Base-by-base conservation (phyloP, 2,113 vertebrate species). In the Abramis brama region DNA sequence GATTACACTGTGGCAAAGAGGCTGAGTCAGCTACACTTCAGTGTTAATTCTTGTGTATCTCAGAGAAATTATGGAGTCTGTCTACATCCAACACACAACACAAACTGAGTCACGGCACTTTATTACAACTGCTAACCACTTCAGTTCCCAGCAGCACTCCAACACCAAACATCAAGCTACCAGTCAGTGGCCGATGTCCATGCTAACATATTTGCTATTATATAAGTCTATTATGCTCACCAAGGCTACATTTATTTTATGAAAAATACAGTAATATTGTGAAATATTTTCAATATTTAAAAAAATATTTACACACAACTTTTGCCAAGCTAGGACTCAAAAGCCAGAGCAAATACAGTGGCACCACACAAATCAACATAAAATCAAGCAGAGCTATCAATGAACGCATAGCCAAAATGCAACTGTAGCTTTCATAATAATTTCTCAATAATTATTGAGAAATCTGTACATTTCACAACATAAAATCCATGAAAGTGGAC, bases 401-500 rank as follows among this genome's bases (percentile, higher is more conserved):
- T 43, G 1, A 23, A 73, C 21, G 36, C 36, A 23, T 15, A 71
- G 36, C 21, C 36, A 73, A 21, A 43, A 71, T 73, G 36, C n/a
- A 17, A 75, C 43, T 25, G 43, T 27, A 25, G 1, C 25, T 21
- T 55, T 52, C 27, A 55, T 19, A 33, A 55, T 52, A 1, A 19
- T 33, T 21, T 33, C 6, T 62, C 43, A 43, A 2, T 43, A 43
- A 15, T 25, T 70, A 68, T 68, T 68, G 5, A 11, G 15, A 30
- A 64, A 47, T 27, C 9, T 74, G 77, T 45, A 78, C 21, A 64
- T 75, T 43, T 84, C 10, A 73, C 36, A 50, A 55, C 50, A 85
- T 21, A 25, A 3, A 5, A 23, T 70, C 45, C 47, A 83, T 82
- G 15, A 78, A 83, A 50, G 75, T 83, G 70, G 86, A 85, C 87